These are phyloP conservation scores for Verasper variegatus DNA, from an alignment of 2,113 vertebrate genomes.

Conservation along the genomic window DNA sequence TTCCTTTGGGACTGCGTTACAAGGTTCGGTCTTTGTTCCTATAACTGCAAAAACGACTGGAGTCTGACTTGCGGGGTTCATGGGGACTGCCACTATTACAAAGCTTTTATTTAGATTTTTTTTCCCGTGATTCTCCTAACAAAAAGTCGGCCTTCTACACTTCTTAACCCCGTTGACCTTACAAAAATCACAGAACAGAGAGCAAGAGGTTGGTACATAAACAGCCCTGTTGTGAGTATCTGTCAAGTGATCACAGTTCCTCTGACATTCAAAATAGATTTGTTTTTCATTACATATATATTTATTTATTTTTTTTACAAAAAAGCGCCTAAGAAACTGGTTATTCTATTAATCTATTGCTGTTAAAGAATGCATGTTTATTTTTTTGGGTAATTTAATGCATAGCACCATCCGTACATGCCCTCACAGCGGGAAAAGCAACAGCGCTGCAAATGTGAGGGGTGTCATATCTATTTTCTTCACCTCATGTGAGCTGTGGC, in stretches of 20 bases:
- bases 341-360: slow-evolving; percentile 71
- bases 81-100: slow-evolving; percentile 33
- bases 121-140: slow-evolving; percentile 22
- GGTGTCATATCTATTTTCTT: slow-evolving; percentile 36
- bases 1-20: slow-evolving; percentile 54
- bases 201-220: slow-evolving; percentile 50
- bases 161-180: slow-evolving; percentile 17
- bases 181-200: slow-evolving; percentile 49
- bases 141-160: slow-evolving; percentile 30
- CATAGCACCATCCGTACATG: slow-evolving; percentile 74
- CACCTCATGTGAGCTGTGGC: slow-evolving; percentile 32
- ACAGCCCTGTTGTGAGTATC: slow-evolving; percentile 66
- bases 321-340: slow-evolving; percentile 66
- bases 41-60: slow-evolving; percentile 39
- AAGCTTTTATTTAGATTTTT: slow-evolving; percentile 21
- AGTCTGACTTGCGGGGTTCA: slow-evolving; percentile 37
- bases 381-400: slow-evolving; percentile 59
- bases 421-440: slow-evolving; percentile 50
- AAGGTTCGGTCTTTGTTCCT: slow-evolving; percentile 37
- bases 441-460: slow-evolving; percentile 48
- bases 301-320: slow-evolving; percentile 55
- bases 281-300: slow-evolving; percentile 32
- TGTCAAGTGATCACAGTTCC: slow-evolving; percentile 51
- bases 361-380: slow-evolving; percentile 66
- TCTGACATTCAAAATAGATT: slow-evolving; percentile 66